Conservation (phyloP, 2,113 vertebrate genomes). For the Dipodomys ordii region DNA sequence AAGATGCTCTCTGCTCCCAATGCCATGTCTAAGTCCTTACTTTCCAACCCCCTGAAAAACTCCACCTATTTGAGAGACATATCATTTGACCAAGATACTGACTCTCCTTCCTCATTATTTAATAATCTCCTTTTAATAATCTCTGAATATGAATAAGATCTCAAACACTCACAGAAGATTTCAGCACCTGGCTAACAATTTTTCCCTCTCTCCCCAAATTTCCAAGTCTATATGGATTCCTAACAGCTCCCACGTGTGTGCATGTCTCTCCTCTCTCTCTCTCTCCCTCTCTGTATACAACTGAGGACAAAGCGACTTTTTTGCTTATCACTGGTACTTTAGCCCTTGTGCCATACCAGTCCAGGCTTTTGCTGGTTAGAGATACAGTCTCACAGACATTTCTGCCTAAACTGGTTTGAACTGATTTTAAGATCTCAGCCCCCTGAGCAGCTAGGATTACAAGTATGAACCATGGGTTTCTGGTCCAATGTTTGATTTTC, state of each 20-base stretch:
- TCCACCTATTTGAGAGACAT: not conserved
- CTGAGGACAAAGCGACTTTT: not conserved
- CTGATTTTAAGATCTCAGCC: no score
- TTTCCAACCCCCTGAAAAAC: slow-evolving; percentile 12
- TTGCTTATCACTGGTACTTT: no score
- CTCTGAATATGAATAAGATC: not conserved
- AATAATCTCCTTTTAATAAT: slow-evolving; percentile 7
- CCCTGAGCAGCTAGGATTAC: no score
- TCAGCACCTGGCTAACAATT: not conserved
- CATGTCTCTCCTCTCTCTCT: no score
- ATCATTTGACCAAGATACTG: not conserved
- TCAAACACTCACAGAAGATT: not conserved
- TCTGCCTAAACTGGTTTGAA: no score
- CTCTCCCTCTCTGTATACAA: no score
- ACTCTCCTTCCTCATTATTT: not conserved
- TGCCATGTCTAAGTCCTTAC: not conserved
- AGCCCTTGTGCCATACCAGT: no score
- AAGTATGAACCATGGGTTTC: no score
- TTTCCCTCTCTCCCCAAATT: slow-evolving; percentile 17
- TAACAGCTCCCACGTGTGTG: not conserved
- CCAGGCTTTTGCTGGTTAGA: no score
- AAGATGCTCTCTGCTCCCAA: slow-evolving; percentile 9
- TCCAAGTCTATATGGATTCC: not conserved
- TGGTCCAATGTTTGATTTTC: not conserved
- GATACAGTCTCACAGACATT: no score